These are phyloP conservation scores for Spea bombifrons DNA, from an alignment of 2,113 vertebrate genomes.

Conservation along the genomic window DNA sequence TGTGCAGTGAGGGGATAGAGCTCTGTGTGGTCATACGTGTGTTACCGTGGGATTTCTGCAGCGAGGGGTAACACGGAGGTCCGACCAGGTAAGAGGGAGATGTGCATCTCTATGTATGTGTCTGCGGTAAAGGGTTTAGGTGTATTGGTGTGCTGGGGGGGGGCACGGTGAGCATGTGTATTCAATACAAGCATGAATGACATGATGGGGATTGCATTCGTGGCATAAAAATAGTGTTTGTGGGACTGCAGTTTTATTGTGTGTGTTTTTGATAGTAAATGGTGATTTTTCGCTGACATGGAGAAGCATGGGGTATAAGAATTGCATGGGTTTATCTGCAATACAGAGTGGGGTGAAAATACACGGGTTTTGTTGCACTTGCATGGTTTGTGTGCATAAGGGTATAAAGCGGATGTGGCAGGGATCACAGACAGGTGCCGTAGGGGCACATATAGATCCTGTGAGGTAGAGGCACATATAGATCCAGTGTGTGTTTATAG, in stretches of 20 bases:
- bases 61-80: conserved; percentile 29
- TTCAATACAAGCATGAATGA: conserved; percentile 9
- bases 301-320: not conserved
- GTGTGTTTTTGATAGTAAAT: not conserved
- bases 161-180: not conserved
- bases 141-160: conserved; percentile 8
- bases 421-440: not conserved
- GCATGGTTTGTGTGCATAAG: not conserved
- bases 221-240: not conserved
- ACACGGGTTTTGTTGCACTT: not conserved
- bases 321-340: not conserved
- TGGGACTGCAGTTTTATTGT: not conserved
- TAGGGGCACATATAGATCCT: not conserved
- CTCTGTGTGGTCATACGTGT: conserved; percentile 16
- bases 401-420: not conserved
- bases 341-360: not conserved
- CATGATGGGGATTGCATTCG: not conserved
- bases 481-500: conserved; percentile 22
- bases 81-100: conserved; percentile 34
- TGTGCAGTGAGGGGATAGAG: conserved; percentile 31
- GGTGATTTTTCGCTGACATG: not conserved
- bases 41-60: conserved; percentile 33
- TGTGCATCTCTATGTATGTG: conserved; percentile 4
- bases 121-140: conserved; percentile 34
- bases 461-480: not conserved